Percentiles rank a stretch among this genome's conserved stretches.
These are phyloP conservation scores for Anabacerthia variegaticeps DNA, from an alignment of 2,797 vertebrate species.

Conservation along the genomic window DNA sequence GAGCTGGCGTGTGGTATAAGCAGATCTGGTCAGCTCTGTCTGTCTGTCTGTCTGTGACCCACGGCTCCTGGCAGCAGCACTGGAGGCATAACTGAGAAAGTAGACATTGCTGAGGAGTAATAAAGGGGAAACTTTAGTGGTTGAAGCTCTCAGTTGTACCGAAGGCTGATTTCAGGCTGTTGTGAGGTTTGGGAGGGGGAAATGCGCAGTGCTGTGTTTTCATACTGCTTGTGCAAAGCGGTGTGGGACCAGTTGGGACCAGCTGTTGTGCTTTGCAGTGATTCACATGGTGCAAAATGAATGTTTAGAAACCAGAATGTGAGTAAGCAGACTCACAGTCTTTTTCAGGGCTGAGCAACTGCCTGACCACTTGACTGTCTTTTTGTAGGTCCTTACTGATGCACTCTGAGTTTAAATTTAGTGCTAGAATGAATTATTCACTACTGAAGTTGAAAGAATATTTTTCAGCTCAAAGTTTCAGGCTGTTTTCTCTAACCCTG, in stretches of 20 bases:
- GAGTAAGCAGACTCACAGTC: neutral
- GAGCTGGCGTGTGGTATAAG: neutral
- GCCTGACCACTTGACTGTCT: neutral
- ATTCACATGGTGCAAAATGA: fast-evolving
- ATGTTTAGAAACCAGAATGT: neutral
- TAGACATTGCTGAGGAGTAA: neutral
- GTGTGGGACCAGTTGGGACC: neutral
- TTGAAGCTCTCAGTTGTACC: neutral
- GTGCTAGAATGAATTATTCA: neutral
- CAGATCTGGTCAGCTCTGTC: neutral
- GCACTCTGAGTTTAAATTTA: neutral
- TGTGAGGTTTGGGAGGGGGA: neutral
- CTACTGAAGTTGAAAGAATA: neutral
- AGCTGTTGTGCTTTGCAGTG: neutral
- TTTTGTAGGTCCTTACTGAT: neutral
- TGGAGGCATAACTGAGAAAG: neutral
- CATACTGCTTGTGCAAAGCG: neutral
- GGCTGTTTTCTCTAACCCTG: neutral
- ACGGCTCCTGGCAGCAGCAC: neutral
- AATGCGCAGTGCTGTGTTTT: neutral
- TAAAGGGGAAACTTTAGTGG: fast-evolving
- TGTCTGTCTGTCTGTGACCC: neutral
- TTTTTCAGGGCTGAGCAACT: neutral
- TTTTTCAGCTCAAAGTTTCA: neutral
- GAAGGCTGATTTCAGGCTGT: neutral